phyloP scores from a whole-genome alignment of 1,140 invertebrate genomes.

The Lasaia peninsularis region DNA sequence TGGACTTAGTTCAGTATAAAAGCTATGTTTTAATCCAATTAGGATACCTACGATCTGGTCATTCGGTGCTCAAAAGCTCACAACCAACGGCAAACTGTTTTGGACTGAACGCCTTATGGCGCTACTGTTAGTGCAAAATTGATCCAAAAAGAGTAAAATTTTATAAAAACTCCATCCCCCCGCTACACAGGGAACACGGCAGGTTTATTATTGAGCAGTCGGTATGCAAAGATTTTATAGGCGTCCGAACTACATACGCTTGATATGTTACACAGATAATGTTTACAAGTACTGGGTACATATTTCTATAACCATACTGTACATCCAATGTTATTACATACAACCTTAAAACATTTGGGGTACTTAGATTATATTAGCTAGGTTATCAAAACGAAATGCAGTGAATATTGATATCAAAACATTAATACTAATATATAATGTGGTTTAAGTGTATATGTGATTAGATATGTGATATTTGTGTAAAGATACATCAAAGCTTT shows the following conservation, averaged over 20 bases:
- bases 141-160: constrained; percentile 58
- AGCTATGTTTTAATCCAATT: constrained; percentile 36
- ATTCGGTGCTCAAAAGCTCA: constrained; percentile 30
- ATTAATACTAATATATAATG: constrained; percentile 64
- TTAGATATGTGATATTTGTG: constrained; percentile 73
- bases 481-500: constrained; percentile 66
- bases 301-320: constrained; percentile 62
- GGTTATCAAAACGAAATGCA: constrained; percentile 61
- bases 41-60: constrained; percentile 24
- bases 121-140: constrained; percentile 41
- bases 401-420: constrained; percentile 74
- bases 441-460: constrained; percentile 57
- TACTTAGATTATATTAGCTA: constrained; percentile 59
- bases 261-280: constrained; percentile 73
- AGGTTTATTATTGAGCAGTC: constrained; percentile 52
- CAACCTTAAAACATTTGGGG: constrained; percentile 55
- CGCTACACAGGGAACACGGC: constrained; percentile 36
- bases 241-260: constrained; percentile 53
- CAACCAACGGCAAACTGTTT: constrained; percentile 34
- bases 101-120: constrained; percentile 24
- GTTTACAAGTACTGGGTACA: constrained; percentile 65
- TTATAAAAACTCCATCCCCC: constrained; percentile 63
- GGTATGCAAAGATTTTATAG: constrained; percentile 36
- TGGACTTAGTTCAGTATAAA: constrained; percentile 33
- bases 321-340: constrained; percentile 67